Evolutionary conservation across 2,113 vertebrate species (phyloP).

Genomic region (Vanacampus margaritifer): DNA sequence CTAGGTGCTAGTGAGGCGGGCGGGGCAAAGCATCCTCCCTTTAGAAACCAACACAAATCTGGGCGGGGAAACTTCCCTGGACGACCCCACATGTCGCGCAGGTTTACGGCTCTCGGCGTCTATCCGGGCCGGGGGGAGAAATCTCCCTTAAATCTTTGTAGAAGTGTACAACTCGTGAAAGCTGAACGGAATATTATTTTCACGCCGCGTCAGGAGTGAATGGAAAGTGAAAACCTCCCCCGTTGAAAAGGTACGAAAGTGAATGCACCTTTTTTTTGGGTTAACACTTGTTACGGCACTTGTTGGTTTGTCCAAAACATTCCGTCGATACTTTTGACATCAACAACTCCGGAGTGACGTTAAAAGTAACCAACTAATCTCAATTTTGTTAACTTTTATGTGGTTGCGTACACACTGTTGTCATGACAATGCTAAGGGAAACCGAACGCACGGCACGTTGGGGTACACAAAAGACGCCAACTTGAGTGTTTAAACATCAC

Average conservation of each 20-base stretch:
- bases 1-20: conserved; percentile 28
- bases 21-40: conserved; percentile 60
- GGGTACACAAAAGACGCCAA: conserved; percentile 54
- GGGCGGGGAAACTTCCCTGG: conserved; percentile 56
- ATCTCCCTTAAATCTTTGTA: not conserved
- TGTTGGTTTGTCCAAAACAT: conserved; percentile 7
- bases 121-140: not conserved
- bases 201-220: not conserved
- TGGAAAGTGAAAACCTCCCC: conserved; percentile 29
- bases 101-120: not conserved
- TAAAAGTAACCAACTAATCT: conserved; percentile 10
- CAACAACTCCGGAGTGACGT: not conserved
- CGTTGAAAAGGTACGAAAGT: conserved; percentile 51
- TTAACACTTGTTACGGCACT: conserved; percentile 29
- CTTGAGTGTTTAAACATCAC: conserved; percentile 16
- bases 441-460: conserved; percentile 60
- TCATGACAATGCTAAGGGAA: conserved; percentile 68
- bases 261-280: conserved; percentile 17
- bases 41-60: conserved; percentile 42
- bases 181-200: not conserved
- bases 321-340: not conserved
- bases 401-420: conserved; percentile 63
- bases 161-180: not conserved
- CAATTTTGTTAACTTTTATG: conserved; percentile 33
- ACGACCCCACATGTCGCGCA: conserved; percentile 29